These are phyloP conservation scores for Porites rus DNA, from an alignment of 92 coral and sea anemone genomes.

Conservation along the genomic window DNA sequence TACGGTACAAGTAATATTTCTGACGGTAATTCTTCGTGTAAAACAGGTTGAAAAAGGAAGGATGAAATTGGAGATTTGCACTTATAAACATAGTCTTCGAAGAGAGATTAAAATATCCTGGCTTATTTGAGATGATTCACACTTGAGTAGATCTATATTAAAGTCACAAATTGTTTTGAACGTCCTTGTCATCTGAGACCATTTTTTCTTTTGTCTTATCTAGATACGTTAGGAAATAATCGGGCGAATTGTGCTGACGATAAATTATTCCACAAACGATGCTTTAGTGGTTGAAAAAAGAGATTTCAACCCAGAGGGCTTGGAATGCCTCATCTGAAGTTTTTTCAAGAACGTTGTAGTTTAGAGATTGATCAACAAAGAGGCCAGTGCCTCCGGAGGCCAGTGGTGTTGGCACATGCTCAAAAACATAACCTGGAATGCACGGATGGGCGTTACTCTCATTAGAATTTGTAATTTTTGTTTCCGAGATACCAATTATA, in stretches of 20 bases:
- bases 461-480: constrained; percentile 35
- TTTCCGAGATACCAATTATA: constrained; percentile 26
- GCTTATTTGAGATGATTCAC: too few relatives aligned
- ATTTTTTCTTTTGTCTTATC: too few relatives aligned
- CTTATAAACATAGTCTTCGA: too few relatives aligned
- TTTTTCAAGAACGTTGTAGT: constrained; percentile 46
- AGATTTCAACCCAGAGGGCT: constrained; percentile 68
- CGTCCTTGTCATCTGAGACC: too few relatives aligned
- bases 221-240: constrained; percentile 41
- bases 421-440: constrained; percentile 27
- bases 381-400: constrained; percentile 30
- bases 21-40: too few relatives aligned
- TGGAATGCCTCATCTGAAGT: constrained; percentile 57
- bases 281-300: constrained; percentile 37
- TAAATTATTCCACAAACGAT: constrained; percentile 50
- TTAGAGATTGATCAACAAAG: constrained; percentile 5
- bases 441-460: neutral
- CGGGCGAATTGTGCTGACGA: constrained; percentile 53
- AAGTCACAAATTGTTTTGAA: neutral
- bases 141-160: too few relatives aligned
- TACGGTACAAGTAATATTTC: too few relatives aligned
- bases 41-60: too few relatives aligned
- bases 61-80: too few relatives aligned
- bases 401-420: constrained; percentile 45
- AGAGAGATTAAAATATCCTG: too few relatives aligned